Evolutionary conservation across 2,888 invertebrate species (phyloP), one percentile per base, ranked within the genome.

Genomic region (Lissocephala sabroskyi): DNA sequence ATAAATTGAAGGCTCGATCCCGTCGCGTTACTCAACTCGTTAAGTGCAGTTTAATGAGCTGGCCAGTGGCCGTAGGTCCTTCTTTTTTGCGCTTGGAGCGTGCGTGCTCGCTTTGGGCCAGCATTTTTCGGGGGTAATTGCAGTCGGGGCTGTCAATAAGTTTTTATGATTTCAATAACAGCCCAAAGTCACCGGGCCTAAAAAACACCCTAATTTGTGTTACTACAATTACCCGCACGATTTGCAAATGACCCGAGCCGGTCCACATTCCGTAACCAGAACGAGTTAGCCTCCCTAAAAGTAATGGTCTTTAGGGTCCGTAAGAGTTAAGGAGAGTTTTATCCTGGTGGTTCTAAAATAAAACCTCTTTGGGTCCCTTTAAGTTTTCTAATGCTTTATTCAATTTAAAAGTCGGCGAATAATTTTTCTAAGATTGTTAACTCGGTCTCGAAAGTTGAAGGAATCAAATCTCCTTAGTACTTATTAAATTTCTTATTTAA

Each of bases 31-130:
- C 65, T 50, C 19, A 35, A 37, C 53, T 68, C 68, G 59, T 68
- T 67, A 68, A 68, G 76, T 67, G 44, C 52, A 47, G 48, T 71
- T 68, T 76, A 68, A 68, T 68, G 73, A 68, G 74, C 44, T 59
- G 28, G 51, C 52, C 40, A 33, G 39, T 35, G 16, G 30, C 16
- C 16, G 14, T n/a, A 13, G 16, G 7, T 7, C 9, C 16, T 33
- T 33, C 14, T 16, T 33, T 33, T 13, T 16, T 33, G 7, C 7
- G 14, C 13, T 33, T 13, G 33, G 14, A 33, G 35, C 9, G 7
- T 35, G 35, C 35, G 35, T 35, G 35, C 35, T 16, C 9, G 35
- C 35, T 16, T 16, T 16, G 7, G 35, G 14, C 9, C 35, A 35
- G 16, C 35, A 16, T 35, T 35, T 35, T 35, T n/a, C n/a, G n/a